A percentile compares a stretch with the other conserved stretches of the same genome.
phyloP scores from a whole-genome alignment of 2,888 invertebrate genomes.

The Eupithecia tripunctaria region DNA sequence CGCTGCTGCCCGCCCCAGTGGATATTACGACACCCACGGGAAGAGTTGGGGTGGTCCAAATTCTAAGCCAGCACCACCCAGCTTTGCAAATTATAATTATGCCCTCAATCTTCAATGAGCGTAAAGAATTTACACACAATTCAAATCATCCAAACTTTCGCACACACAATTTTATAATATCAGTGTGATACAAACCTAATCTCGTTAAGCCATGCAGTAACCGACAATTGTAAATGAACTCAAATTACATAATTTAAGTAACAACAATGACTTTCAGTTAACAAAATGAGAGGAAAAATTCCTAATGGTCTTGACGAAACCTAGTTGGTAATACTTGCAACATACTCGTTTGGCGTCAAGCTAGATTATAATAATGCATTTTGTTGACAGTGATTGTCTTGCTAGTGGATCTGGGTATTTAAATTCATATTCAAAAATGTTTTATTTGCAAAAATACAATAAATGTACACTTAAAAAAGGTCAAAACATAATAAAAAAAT shows the following conservation, averaged over 20 bases:
- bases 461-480: too few species aligned
- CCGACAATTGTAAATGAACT: background rate
- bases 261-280: conserved; percentile 22
- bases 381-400: background rate
- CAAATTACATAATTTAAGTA: conserved; percentile 11
- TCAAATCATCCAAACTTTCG: background rate
- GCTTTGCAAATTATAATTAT: too few species aligned
- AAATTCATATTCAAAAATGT: too few species aligned
- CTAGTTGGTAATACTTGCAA: background rate
- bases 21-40: too few species aligned
- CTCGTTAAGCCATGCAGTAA: background rate
- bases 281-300: conserved; percentile 23
- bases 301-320: conserved; percentile 29
- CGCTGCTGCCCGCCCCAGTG: too few species aligned
- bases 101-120: too few species aligned
- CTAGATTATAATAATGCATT: background rate
- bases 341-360: background rate
- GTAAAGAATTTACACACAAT: too few species aligned
- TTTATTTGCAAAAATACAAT: too few species aligned
- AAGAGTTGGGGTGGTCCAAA: too few species aligned
- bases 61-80: too few species aligned
- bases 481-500: too few species aligned
- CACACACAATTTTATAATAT: background rate
- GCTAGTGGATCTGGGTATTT: too few species aligned
- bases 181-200: background rate